Evolutionary conservation across 2,888 invertebrate species (phyloP), one percentile per base, ranked within the genome.

Genomic region (Tiphia femorata): DNA sequence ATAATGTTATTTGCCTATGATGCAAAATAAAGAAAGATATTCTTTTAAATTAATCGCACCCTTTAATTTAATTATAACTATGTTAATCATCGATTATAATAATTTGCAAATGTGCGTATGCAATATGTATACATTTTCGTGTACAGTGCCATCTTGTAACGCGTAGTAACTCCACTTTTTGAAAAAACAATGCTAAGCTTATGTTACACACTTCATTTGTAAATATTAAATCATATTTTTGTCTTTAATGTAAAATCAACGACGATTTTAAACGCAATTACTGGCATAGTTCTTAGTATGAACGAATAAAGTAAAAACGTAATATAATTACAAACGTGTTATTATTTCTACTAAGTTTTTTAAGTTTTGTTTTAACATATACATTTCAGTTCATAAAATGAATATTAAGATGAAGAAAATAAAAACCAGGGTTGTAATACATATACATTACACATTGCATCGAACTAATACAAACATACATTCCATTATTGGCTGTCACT

Each of bases 191-290:
- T 73, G 67, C 73, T 74, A 78, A 76, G 77, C 76, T 79, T 81
- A 77, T 70, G 77, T 81, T 81, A 79, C 70, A 80, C 78, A 80
- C 80, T 77, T 81, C 78, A 80, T 81, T 81, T 81, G 81, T 81
- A 81, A 80, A 81, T 81, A 81, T 81, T 80, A 81, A 80, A 80
- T 78, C 80, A 78, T 81, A 81, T 81, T 81, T 80, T 81, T 81
- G 79, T 81, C 81, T 78, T 78, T 76, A 76, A 80, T 79, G 79
- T 81, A 76, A 80, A 78, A 77, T 76, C 75, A 75, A 79, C 75
- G 77, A 81, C 76, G 77, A 79, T 80, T 79, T 80, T 80, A 79
- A 76, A 72, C 73, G 76, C 76, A 77, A 78, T 70, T 78, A 77
- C 76, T 77, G 74, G 76, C 78, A 77, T 80, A 80, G 80, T 77